These are phyloP conservation scores for Nomada fucata DNA, from an alignment of 2,888 invertebrate species.

Conservation along the genomic window DNA sequence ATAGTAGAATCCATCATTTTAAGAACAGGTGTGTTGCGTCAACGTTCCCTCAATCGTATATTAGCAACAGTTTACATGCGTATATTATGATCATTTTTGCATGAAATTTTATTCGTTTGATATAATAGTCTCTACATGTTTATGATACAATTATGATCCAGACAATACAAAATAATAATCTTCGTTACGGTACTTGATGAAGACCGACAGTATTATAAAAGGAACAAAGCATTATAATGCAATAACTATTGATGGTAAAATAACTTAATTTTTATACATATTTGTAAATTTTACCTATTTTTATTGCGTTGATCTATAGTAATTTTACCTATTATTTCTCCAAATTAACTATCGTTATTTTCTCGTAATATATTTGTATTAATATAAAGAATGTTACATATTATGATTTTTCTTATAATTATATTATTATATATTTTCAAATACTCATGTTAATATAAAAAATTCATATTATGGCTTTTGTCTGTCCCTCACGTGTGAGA, in stretches of 20 bases:
- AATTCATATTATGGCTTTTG: neutral
- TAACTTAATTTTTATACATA: neutral
- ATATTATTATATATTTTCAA: too few relatives aligned
- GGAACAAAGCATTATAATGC: conserved; percentile 3
- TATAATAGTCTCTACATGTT: neutral
- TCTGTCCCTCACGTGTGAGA: conserved; percentile 14
- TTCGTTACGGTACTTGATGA: neutral
- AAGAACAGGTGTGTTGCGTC: neutral
- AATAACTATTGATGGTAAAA: conserved; percentile 6
- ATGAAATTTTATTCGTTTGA: neutral
- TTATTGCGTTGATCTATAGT: neutral
- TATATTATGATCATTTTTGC: neutral
- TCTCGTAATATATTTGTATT: too few relatives aligned
- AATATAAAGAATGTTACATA: neutral
- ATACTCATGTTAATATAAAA: neutral
- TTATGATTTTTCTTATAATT: neutral
- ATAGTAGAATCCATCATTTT: neutral
- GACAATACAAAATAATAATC: neutral
- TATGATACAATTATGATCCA: conserved; percentile 10
- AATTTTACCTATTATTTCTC: neutral
- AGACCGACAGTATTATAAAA: neutral
- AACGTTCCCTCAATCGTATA: neutral
- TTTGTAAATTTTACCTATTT: neutral
- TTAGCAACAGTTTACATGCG: too few relatives aligned
- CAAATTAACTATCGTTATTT: neutral